Base-by-base conservation (phyloP, 2,797 vertebrate species). In the Vultur gryphus region DNA sequence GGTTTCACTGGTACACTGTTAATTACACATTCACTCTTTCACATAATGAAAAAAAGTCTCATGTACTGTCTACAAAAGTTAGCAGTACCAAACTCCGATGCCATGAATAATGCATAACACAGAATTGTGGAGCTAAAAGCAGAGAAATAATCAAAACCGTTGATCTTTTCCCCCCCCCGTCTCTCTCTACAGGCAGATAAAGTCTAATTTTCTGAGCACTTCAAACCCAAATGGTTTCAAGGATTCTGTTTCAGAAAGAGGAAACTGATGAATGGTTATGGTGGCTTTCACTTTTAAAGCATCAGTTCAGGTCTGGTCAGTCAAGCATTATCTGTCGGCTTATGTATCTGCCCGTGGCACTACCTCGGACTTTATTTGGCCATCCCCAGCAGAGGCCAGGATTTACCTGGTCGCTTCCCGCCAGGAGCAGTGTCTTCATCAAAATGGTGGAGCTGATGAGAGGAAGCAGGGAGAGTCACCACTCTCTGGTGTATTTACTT, bases 101-200 rank as follows among this genome's bases (percentile, higher is more conserved):
- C 72, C 57, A 95, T 96, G 96, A 95, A 97, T 97, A 95, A 97
- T 94, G 79, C 80, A 96, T 84, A 51, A 28, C 12, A 39, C 37
- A 44, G 84, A 93, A 81, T 0, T 25, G 81, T 37, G 28, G 75
- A 94, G 73, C 87, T 89, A 67, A 85, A 92, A 87, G 92, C 61
- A 83, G 37, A 87, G 67, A 67, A 95, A 80, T 84, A 94, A 95
- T 95, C 90, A 69, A 76, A 92, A 10, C 12, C 3, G 1, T 54
- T 73, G 71, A 87, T 94, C 61, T 73, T 35, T n/a, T 29, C 35
- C 20, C 44, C 35, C 2, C 3, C 0, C 11, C 7, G 11, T 61
- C 52, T 65, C 52, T 35, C 37, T 77, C 59, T 71, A n/a, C 31
- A 67, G 24, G 72, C 35, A 86, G 69, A 92, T 55, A 61, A 93